Evolutionary conservation across 2,888 invertebrate species (phyloP).

Genomic region (Oxystoma pomonae): DNA sequence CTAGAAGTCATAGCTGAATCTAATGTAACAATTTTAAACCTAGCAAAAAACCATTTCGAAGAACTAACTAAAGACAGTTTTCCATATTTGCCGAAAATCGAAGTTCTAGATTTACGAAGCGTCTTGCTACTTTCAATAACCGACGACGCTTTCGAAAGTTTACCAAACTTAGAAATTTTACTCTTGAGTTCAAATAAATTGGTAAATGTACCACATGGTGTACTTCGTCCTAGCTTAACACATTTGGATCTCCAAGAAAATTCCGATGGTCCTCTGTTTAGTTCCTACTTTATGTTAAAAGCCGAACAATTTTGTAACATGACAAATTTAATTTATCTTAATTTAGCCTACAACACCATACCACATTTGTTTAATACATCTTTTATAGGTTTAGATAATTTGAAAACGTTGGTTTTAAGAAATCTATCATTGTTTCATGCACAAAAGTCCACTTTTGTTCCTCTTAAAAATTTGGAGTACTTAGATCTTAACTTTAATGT

Average conservation of each 20-base stretch:
- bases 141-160: conserved; percentile 49
- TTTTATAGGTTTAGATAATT: conserved; percentile 51
- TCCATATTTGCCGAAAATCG: conserved; percentile 54
- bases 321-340: conserved; percentile 49
- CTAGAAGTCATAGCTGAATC: conserved; percentile 52
- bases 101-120: conserved; percentile 54
- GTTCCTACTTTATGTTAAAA: conserved; percentile 52
- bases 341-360: conserved; percentile 54
- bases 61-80: conserved; percentile 51
- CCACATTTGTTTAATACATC: conserved; percentile 51
- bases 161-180: conserved; percentile 53
- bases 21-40: conserved; percentile 49
- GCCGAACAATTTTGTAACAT: conserved; percentile 51
- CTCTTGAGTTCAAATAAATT: conserved; percentile 54
- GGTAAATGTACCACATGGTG: conserved; percentile 51
- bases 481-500: conserved; percentile 56
- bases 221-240: conserved; percentile 49
- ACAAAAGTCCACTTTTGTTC: conserved; percentile 49
- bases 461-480: conserved; percentile 47
- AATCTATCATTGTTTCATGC: conserved; percentile 53
- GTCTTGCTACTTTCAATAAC: conserved; percentile 51
- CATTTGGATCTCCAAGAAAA: conserved; percentile 54
- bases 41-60: conserved; percentile 57
- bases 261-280: conserved; percentile 45
- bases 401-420: conserved; percentile 52